Base-by-base conservation (phyloP, 2,113 vertebrate species). In the Callospermophilus lateralis region DNA sequence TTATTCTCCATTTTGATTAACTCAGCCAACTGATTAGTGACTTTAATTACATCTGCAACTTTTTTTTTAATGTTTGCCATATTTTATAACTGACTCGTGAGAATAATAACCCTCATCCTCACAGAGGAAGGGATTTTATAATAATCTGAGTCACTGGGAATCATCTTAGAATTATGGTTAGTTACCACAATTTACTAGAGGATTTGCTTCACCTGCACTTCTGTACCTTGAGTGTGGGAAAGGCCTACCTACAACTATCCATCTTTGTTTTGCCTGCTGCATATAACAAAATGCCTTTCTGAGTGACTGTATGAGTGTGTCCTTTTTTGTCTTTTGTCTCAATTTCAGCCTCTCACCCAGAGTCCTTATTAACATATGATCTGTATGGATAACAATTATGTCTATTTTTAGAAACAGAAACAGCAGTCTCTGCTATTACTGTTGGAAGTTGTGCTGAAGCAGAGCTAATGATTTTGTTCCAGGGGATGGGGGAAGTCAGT, bases 401-500 rank as follows among this genome's bases (percentile, higher is more conserved):
- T 26, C 83, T 96, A 84, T 89, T 90, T 97, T 88, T 92, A 81
- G 90, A 95, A 93, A 70, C 28, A 77, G 28, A 95, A 96, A 53
- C 12, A 90, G 30, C 42, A n/a, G 12, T 78, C 28, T 92, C 24
- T 85, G 72, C 61, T 45, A 4, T 94, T 67, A 73, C 4, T 63
- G 0, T 90, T 72, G 45, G 22, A 80, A 10, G 12, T 63, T 61
- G 28, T 58, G 32, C 83, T 90, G n/a, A 78, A 53, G 6, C 61
- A 94, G 15, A 95, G n/a, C 55, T 90, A 83, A 45, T 90, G 30
- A 30, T 72, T 93, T 97, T 84, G 16, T 97, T 10, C 42, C 61
- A 26, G 19, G 34, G 84, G 74, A 84, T 63, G 3, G 34, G 58
- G 42, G 8, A 6, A 68, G 19, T 20, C 26, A 87, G 26, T 73